Conservation (phyloP, 2,113 vertebrate species). For the Benitochromis conjunctus region DNA sequence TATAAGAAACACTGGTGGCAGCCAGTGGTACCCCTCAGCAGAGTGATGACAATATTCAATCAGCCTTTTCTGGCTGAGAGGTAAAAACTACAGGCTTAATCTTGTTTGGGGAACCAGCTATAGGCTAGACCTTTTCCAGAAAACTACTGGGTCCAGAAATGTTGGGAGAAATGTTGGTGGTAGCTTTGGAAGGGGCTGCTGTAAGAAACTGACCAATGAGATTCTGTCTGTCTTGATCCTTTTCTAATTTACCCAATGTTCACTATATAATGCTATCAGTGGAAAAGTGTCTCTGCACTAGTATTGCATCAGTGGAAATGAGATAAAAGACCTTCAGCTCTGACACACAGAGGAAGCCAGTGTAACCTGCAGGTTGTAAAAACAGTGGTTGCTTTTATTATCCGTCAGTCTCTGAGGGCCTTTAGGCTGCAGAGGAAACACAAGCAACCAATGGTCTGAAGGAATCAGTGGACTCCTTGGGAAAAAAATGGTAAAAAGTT, state of each 20-base stretch:
- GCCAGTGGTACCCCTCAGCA: background rate
- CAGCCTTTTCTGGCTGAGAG: background rate
- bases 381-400: background rate
- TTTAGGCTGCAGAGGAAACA: background rate
- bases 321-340: background rate
- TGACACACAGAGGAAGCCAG: background rate
- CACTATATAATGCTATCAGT: background rate
- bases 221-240: background rate
- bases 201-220: background rate
- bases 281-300: background rate
- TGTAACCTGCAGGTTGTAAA: background rate
- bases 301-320: background rate
- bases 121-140: background rate
- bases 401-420: background rate
- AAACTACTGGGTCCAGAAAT: background rate
- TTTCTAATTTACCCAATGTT: background rate
- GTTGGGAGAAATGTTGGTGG: background rate
- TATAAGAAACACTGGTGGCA: background rate
- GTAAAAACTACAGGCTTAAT: background rate
- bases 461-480: background rate
- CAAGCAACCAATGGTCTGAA: background rate
- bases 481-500: rapidly evolving
- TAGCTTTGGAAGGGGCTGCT: background rate
- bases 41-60: background rate
- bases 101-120: background rate